Conservation (phyloP, 2,113 vertebrate species). For the Pithys albifrons region DNA sequence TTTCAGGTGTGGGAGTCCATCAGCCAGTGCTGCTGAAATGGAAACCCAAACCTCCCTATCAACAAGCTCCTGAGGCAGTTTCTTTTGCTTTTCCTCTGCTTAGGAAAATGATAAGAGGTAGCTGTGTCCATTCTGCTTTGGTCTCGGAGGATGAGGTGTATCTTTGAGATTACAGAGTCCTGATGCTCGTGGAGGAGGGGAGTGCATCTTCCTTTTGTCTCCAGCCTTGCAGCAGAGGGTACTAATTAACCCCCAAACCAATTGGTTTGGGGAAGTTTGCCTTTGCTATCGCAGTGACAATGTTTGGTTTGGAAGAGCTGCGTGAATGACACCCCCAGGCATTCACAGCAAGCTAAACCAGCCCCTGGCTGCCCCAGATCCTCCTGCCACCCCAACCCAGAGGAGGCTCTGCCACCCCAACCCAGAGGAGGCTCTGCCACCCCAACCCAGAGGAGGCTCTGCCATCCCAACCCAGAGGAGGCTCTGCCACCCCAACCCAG, state of each 20-base stretch:
- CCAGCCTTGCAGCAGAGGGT: not conserved
- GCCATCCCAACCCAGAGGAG: no score
- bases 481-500: no score
- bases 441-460: no score
- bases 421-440: no score
- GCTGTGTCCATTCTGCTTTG: not conserved
- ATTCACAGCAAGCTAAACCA: not conserved
- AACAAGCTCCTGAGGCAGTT: not conserved
- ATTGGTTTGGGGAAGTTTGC: not conserved
- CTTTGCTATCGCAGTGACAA: not conserved
- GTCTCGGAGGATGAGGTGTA: not conserved
- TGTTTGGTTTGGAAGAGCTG: constrained; percentile 17
- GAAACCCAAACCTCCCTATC: not conserved
- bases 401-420: no score
- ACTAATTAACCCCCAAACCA: constrained; percentile 17
- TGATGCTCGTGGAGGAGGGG: not conserved
- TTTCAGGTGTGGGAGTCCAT: not conserved
- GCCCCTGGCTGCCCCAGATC: not conserved
- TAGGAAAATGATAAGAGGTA: not conserved
- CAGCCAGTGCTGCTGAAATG: not conserved
- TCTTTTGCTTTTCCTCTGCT: not conserved
- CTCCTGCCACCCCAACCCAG: not conserved
- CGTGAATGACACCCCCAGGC: fast-evolving
- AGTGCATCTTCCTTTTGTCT: not conserved
- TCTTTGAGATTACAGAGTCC: not conserved